Percentiles rank a stretch among this genome's conserved stretches.
phyloP scores from a whole-genome alignment of 2,113 vertebrate genomes.

The Cinclus cinclus region DNA sequence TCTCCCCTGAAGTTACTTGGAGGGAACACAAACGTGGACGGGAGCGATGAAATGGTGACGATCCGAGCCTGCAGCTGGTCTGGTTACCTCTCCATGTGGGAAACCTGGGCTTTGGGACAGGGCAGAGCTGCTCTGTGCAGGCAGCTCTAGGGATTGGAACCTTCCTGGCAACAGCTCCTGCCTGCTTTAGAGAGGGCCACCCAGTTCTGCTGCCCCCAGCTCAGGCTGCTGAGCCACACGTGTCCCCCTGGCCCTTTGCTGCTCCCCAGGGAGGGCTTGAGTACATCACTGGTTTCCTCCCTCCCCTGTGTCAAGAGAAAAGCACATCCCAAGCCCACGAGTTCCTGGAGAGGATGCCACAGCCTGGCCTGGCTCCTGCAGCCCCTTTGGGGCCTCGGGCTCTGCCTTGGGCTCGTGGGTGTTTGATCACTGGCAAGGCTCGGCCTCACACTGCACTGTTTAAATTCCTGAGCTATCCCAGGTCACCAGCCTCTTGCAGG shows the following conservation, averaged over 20 bases:
- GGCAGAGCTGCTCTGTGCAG: rapidly evolving
- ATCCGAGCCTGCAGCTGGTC: background rate
- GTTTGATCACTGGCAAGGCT: background rate
- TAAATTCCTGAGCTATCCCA: background rate
- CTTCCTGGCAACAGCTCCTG: rapidly evolving
- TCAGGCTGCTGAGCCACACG: background rate
- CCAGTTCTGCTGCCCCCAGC: background rate
- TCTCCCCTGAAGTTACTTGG: background rate
- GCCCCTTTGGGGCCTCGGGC: background rate
- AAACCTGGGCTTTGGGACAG: rapidly evolving
- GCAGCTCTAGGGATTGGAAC: rapidly evolving
- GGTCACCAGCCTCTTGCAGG: background rate
- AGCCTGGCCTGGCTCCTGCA: background rate
- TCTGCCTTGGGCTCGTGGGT: rapidly evolving
- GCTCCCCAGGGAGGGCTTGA: background rate
- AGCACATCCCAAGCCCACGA: rapidly evolving
- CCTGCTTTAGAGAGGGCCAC: background rate
- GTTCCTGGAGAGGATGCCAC: background rate
- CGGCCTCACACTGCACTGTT: background rate
- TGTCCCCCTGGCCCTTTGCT: background rate
- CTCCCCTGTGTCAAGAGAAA: background rate
- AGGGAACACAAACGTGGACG: too few species aligned
- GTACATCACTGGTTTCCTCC: background rate
- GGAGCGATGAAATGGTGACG: background rate
- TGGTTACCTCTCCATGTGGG: rapidly evolving